Evolutionary conservation across 1,140 invertebrate genomes (phyloP).

Genomic region (Sarcophaga peregrina): DNA sequence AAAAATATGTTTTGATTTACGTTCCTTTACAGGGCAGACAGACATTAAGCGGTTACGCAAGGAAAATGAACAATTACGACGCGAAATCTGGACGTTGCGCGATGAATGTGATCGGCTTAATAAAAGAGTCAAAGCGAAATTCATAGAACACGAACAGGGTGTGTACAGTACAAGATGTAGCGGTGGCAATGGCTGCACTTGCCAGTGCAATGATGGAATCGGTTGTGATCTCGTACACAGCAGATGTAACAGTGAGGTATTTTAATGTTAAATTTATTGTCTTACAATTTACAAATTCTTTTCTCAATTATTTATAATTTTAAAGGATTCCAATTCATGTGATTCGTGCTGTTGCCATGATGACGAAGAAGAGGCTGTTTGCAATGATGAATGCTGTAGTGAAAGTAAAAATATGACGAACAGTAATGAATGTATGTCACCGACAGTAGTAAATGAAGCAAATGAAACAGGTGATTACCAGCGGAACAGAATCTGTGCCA

Average conservation of each 20-base stretch:
- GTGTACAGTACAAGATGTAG: slow-evolving; percentile 55
- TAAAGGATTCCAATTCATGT: slow-evolving; percentile 65
- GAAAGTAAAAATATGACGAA: slow-evolving; percentile 43
- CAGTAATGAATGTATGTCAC: not conserved
- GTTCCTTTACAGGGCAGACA: slow-evolving; percentile 76
- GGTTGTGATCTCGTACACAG: slow-evolving; percentile 51
- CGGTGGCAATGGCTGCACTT: slow-evolving; percentile 52
- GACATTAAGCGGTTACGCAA: slow-evolving; percentile 88
- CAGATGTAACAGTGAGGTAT: slow-evolving; percentile 63
- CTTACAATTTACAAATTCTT: too few relatives aligned
- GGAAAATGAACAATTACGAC: slow-evolving; percentile 86
- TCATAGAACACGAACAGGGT: slow-evolving; percentile 57
- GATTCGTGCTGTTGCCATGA: slow-evolving; percentile 65
- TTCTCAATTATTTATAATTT: slow-evolving; percentile 35
- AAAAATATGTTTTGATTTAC: too few relatives aligned
- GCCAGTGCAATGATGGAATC: slow-evolving; percentile 37
- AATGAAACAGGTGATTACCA: not conserved
- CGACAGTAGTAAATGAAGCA: not conserved
- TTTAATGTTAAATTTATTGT: slow-evolving; percentile 35
- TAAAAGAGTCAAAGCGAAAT: slow-evolving; percentile 67
- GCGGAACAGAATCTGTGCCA: slow-evolving; percentile 48
- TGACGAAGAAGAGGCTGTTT: slow-evolving; percentile 55
- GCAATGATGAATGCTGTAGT: slow-evolving; percentile 62
- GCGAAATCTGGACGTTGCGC: slow-evolving; percentile 86
- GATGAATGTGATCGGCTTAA: slow-evolving; percentile 90